Conservation (phyloP, 2,113 vertebrate species). For the Clupea harengus region DNA sequence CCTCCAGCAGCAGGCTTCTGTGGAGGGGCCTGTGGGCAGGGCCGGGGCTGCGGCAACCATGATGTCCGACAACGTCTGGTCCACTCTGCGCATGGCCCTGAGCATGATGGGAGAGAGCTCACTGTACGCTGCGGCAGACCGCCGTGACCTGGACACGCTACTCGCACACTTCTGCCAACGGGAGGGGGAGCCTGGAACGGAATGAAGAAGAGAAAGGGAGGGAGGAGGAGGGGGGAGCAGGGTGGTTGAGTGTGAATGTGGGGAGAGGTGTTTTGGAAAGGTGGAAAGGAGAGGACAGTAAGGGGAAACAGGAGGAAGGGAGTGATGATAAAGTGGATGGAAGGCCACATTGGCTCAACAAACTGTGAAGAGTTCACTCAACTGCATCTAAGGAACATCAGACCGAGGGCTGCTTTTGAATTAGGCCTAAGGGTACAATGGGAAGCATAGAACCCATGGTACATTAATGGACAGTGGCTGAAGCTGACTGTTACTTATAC, state of each 20-base stretch:
- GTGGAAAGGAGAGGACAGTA: background rate
- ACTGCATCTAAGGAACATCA: slow-evolving; percentile 8
- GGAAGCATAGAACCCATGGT: background rate
- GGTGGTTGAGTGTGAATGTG: slow-evolving; percentile 69
- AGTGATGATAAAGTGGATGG: background rate
- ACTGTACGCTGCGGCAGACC: slow-evolving; percentile 87
- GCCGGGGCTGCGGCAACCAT: slow-evolving; percentile 74
- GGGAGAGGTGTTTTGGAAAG: slow-evolving; percentile 60
- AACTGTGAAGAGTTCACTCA: slow-evolving; percentile 19
- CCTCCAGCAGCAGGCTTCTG: slow-evolving; percentile 88
- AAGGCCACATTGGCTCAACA: background rate
- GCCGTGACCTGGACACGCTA: slow-evolving; percentile 82
- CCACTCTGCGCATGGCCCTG: slow-evolving; percentile 92
- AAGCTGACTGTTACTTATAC: background rate
- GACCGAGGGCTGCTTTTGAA: slow-evolving; percentile 12
- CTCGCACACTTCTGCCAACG: slow-evolving; percentile 84
- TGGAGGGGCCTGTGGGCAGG: slow-evolving; percentile 65
- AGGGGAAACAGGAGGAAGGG: background rate
- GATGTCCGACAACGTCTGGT: slow-evolving; percentile 99
- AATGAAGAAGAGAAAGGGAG: slow-evolving; percentile 67
- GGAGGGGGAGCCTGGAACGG: slow-evolving; percentile 75
- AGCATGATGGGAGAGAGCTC: slow-evolving; percentile 97
- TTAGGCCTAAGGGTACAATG: background rate
- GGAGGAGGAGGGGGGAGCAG: slow-evolving; percentile 31
- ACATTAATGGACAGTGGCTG: background rate